Percentiles rank a stretch among this genome's conserved stretches.
phyloP scores from a whole-genome alignment of 2,888 invertebrate genomes.

The Oligia strigilis region DNA sequence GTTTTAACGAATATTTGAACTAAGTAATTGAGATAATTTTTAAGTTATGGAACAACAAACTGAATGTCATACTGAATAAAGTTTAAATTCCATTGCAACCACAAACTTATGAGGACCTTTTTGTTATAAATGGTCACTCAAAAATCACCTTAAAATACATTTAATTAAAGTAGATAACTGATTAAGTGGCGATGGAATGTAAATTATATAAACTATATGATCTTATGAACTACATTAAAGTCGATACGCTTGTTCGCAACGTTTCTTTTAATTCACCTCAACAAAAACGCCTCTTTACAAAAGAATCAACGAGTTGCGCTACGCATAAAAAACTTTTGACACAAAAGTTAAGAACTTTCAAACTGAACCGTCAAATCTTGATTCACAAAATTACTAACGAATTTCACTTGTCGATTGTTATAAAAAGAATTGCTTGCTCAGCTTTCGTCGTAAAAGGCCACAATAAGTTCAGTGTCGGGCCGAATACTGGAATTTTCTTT shows the following conservation, averaged over 20 bases:
- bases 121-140: no score
- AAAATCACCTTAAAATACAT: not conserved
- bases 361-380: slow-evolving; percentile 21
- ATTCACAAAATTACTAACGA: slow-evolving; percentile 14
- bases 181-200: no score
- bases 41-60: no score
- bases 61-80: no score
- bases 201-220: no score
- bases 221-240: no score
- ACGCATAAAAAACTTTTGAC: slow-evolving; percentile 5
- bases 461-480: not conserved
- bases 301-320: not conserved
- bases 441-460: slow-evolving; percentile 6
- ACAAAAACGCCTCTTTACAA: not conserved
- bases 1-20: no score
- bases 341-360: slow-evolving; percentile 16
- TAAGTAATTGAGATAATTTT: no score
- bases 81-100: no score
- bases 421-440: slow-evolving; percentile 13
- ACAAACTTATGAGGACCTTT: no score
- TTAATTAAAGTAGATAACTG: no score
- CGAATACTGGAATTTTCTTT: not conserved
- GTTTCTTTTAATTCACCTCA: not conserved
- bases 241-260: no score
- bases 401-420: slow-evolving; percentile 3